Percentiles rank a stretch among this genome's conserved stretches.
Conservation (phyloP, 2,888 invertebrate species). For the Amphipoea oculea region DNA sequence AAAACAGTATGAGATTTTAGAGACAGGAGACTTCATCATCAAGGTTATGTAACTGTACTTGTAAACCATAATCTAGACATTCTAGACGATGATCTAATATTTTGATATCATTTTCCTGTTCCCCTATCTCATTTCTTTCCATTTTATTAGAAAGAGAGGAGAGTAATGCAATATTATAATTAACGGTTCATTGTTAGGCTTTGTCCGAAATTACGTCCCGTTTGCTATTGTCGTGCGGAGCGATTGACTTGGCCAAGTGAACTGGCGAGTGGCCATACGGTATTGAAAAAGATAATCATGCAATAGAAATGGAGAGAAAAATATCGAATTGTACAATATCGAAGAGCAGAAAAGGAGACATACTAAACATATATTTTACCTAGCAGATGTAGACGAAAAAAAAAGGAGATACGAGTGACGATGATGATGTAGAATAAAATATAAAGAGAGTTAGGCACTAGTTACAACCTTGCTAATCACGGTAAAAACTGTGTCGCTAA, state of each 20-base stretch:
- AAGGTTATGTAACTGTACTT: slow-evolving; percentile 34
- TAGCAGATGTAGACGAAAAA: neutral
- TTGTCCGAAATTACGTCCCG: slow-evolving; percentile 43
- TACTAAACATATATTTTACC: neutral
- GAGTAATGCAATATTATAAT: slow-evolving; percentile 49
- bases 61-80: slow-evolving; percentile 6
- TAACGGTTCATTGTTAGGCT: slow-evolving; percentile 52
- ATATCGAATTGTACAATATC: neutral
- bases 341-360: neutral
- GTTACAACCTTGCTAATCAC: neutral
- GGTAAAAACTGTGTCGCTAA: neutral
- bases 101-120: slow-evolving; percentile 59
- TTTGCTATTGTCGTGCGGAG: slow-evolving; percentile 44
- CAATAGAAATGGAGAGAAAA: neutral
- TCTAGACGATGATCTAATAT: slow-evolving; percentile 14
- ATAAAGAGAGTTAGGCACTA: neutral
- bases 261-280: slow-evolving; percentile 15
- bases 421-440: neutral
- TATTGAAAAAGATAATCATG: neutral
- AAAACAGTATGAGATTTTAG: neutral
- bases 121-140: slow-evolving; percentile 41
- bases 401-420: neutral
- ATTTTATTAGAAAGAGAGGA: slow-evolving; percentile 37
- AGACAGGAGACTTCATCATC: slow-evolving; percentile 13
- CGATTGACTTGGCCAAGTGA: slow-evolving; percentile 35